These are phyloP conservation scores for Gila robusta DNA, from an alignment of 2,797 vertebrate genomes.

Conservation along the genomic window DNA sequence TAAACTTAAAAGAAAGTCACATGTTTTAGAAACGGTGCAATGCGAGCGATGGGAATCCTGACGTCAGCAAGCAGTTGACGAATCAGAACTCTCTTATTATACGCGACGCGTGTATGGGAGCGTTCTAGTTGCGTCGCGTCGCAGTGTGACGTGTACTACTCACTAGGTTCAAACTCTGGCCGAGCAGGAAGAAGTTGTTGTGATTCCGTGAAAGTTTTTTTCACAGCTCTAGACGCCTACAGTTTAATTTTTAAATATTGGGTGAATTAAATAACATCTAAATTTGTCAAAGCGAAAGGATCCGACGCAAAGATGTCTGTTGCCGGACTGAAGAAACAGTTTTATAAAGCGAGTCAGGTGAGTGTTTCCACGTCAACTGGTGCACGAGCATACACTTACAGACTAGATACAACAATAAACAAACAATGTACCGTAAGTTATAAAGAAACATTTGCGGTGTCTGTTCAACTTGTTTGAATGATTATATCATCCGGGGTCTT, in stretches of 20 bases:
- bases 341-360: conserved; percentile 98
- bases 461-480: not conserved
- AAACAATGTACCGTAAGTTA: not conserved
- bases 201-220: not conserved
- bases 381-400: not conserved
- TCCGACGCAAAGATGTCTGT: conserved; percentile 86
- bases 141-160: not conserved
- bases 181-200: conserved; percentile 35
- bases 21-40: not conserved
- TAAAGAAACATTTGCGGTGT: not conserved
- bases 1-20: not conserved
- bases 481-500: not conserved
- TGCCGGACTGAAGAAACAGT: conserved; percentile 94
- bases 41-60: not conserved
- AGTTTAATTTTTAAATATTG: not conserved
- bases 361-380: conserved; percentile 39
- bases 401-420: not conserved
- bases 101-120: conserved; percentile 17
- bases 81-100: conserved; percentile 6
- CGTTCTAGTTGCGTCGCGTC: conserved; percentile 25
- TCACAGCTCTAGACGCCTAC: not conserved
- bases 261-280: not conserved
- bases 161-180: conserved; percentile 17
- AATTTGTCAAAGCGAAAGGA: conserved; percentile 39
- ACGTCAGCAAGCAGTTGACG: not conserved